These are phyloP conservation scores for Drosophila koepferae DNA, from an alignment of 2,888 invertebrate genomes.

Conservation along the genomic window DNA sequence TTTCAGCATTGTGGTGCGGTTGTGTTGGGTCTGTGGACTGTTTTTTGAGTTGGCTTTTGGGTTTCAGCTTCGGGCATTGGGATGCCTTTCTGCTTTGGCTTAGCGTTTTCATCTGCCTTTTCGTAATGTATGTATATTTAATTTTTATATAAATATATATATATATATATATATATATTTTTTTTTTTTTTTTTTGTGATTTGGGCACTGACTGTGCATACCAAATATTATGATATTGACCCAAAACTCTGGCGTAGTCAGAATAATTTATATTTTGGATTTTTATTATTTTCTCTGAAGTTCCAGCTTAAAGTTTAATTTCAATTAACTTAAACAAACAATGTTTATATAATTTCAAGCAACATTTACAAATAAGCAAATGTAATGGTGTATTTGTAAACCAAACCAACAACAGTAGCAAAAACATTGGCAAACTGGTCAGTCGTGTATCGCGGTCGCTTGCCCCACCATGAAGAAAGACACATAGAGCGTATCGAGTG, in stretches of 20 bases:
- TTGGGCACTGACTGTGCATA: conserved; percentile 48
- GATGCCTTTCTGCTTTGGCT: conserved; percentile 34
- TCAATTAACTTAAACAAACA: conserved; percentile 47
- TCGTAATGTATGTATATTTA: conserved; percentile 27
- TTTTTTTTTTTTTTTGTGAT: conserved; percentile 24
- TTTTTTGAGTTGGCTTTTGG: conserved; percentile 23
- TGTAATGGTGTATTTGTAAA: conserved; percentile 40
- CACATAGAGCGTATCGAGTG: conserved; percentile 62
- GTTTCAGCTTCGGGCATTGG: conserved; percentile 30
- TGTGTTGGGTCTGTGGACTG: conserved; percentile 31
- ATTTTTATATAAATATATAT: conserved; percentile 16
- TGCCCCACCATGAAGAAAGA: conserved; percentile 53
- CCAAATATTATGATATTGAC: conserved; percentile 56
- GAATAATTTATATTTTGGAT: conserved; percentile 13
- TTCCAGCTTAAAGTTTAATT: conserved; percentile 25
- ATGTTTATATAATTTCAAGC: conserved; percentile 45
- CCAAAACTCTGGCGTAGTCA: conserved; percentile 37
- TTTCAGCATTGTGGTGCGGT: conserved; percentile 64
- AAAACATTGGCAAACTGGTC: conserved; percentile 22
- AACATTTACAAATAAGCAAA: conserved; percentile 47
- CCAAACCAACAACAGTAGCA: conserved; percentile 14
- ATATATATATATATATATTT: not conserved
- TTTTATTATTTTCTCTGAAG: conserved; percentile 2
- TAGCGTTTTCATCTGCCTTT: conserved; percentile 42
- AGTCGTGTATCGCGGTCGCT: conserved; percentile 10